Evolutionary conservation across 2,113 vertebrate species (phyloP), one percentile per base, ranked within the genome.

Genomic region (Lophochroa leadbeateri): DNA sequence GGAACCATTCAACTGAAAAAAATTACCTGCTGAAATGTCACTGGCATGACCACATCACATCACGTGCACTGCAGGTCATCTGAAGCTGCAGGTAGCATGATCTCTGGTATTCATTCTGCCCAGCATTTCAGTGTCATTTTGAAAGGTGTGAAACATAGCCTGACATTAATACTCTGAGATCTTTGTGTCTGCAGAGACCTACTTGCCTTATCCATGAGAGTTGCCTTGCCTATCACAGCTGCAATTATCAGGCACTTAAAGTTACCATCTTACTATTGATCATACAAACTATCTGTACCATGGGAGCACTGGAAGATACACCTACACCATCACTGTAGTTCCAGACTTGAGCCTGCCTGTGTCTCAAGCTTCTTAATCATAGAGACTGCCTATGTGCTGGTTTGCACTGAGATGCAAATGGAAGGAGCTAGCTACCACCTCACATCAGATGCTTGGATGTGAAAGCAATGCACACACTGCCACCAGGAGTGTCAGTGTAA

Each of bases 31-130:
- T 23, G 24, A 69, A 91, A 74, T 11, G 47, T 64, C 2, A 2
- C 23, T 65, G 68, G 31, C 31, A 31, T 53, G 60, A 55, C 24
- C 41, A 27, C 25, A 15, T 14, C 27, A 18, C 20, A 44, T 5
- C 13, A 25, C 3, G 0, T 46, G 49, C 44, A 70, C 8, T 23
- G 47, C 28, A 21, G 7, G 7, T 43, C 4, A 2, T 7, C 60
- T n/a, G 47, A 64, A 60, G 47, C 29, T 57, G 37, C 33, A 50
- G 20, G 39, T 4, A 50, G 7, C 7, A 2, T 17, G 12, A 47
- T 25, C 37, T 41, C 53, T 31, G 7, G 20, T 10, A 17, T 20
- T 72, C 63, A 17, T 47, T 52, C 58, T 4, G 0, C 37, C 37
- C n/a, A 53, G 39, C 19, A 41, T 47, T 31, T 49, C 27, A 47